A percentile compares a stretch with the other conserved stretches of the same genome.
Evolutionary conservation across 2,113 vertebrate species (phyloP).

Genomic region (Picathartes gymnocephalus): DNA sequence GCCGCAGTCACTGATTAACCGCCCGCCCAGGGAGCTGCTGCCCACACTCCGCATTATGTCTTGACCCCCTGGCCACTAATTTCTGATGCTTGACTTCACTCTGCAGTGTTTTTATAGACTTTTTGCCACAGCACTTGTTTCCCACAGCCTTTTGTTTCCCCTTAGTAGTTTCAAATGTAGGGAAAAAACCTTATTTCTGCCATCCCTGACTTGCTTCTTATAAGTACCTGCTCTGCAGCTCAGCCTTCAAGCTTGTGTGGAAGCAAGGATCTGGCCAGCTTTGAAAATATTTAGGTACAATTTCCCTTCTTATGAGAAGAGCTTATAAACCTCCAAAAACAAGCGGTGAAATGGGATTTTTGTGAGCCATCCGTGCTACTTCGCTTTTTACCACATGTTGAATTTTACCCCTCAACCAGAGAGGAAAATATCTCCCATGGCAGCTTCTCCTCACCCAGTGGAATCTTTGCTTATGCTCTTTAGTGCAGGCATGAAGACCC

Average conservation of each 20-base stretch:
- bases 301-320: background rate
- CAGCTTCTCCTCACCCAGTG: background rate
- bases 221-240: background rate
- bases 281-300: background rate
- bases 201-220: background rate
- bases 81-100: slow-evolving; percentile 36
- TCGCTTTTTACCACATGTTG: background rate
- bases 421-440: background rate
- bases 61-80: background rate
- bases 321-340: background rate
- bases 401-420: background rate
- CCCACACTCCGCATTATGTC: rapidly evolving
- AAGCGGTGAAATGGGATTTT: background rate
- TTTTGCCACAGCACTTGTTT: background rate
- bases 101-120: background rate
- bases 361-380: background rate
- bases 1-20: background rate
- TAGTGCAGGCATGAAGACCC: background rate
- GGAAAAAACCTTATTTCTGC: background rate
- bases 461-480: background rate
- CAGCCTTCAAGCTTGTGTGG: background rate
- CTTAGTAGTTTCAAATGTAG: background rate
- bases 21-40: background rate
- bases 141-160: background rate
- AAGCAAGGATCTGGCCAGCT: background rate